Percentiles rank a stretch among this genome's conserved stretches.
Conservation (phyloP, 30 jellyfish, hydroid and myxozoan genomes). For the Turritopsis dohrnii region DNA sequence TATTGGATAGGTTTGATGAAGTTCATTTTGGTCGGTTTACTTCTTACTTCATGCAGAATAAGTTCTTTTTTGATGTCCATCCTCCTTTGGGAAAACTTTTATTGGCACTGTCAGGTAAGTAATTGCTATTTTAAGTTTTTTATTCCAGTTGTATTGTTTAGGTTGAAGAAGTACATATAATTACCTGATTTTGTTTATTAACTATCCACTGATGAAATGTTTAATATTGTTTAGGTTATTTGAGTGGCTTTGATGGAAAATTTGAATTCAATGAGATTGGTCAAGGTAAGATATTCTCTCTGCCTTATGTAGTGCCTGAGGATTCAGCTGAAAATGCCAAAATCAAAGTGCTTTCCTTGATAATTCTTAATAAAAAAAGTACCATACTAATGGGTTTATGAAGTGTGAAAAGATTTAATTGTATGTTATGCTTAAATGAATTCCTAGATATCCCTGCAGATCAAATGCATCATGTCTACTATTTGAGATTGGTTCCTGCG, state of each 20-base stretch:
- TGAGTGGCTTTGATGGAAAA: conserved; percentile 75
- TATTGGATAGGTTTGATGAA: conserved; percentile 77
- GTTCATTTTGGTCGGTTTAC: conserved; percentile 96
- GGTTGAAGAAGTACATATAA: too few species aligned
- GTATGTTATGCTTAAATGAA: background rate
- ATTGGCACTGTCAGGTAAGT: conserved; percentile 85
- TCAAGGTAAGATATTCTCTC: conserved; percentile 40
- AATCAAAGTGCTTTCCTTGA: too few species aligned
- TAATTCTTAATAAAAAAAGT: too few species aligned
- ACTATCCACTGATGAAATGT: too few species aligned
- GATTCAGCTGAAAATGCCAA: too few species aligned
- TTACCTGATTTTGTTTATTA: too few species aligned
- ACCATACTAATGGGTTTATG: too few species aligned
- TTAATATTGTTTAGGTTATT: conserved; percentile 46
- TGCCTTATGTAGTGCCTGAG: background rate
- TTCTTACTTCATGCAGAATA: conserved; percentile 76
- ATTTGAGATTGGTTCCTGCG: conserved; percentile 60
- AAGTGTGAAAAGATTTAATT: background rate
- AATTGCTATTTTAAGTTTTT: conserved; percentile 40
- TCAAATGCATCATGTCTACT: conserved; percentile 47
- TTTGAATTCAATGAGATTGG: conserved; percentile 77
- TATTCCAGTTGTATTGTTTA: conserved; percentile 39
- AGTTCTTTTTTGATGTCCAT: conserved; percentile 92
- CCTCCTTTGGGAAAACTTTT: conserved; percentile 93
- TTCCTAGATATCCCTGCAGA: conserved; percentile 26